These are phyloP conservation scores for Nerophis lumbriciformis DNA, from an alignment of 2,113 vertebrate species.

Conservation along the genomic window DNA sequence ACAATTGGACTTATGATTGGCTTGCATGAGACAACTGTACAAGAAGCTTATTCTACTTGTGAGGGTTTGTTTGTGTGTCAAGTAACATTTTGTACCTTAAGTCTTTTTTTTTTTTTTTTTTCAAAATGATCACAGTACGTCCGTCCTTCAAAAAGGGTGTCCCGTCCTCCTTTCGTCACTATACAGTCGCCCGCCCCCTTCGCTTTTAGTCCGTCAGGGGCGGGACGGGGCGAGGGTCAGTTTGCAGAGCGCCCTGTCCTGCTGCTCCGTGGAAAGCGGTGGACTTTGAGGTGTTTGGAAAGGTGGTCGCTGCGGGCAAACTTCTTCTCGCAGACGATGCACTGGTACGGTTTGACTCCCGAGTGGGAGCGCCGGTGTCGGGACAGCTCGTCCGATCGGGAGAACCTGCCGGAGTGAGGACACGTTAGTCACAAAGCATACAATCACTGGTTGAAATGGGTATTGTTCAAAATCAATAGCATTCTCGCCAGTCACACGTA, in stretches of 20 bases:
- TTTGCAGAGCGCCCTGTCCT: slow-evolving; percentile 83
- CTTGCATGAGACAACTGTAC: slow-evolving; percentile 56
- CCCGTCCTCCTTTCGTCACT: slow-evolving; percentile 25
- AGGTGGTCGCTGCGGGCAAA: slow-evolving; percentile 98
- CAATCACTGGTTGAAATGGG: too few relatives aligned
- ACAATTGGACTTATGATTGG: slow-evolving; percentile 38
- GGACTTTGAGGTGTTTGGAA: slow-evolving; percentile 98
- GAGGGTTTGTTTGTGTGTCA: slow-evolving; percentile 55
- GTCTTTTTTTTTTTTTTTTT: slow-evolving; percentile 29
- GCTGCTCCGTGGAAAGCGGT: slow-evolving; percentile 93
- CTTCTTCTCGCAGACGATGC: slow-evolving; percentile 95
- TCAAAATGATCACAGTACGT: slow-evolving; percentile 83
- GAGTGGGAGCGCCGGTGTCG: slow-evolving; percentile 95
- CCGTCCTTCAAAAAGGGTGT: slow-evolving; percentile 46
- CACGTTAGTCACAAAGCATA: neutral
- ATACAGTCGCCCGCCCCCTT: slow-evolving; percentile 3
- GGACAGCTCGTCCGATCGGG: slow-evolving; percentile 92
- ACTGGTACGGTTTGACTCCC: slow-evolving; percentile 96
- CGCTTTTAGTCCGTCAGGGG: slow-evolving; percentile 34
- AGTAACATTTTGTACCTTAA: slow-evolving; percentile 65
- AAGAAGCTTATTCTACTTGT: slow-evolving; percentile 64
- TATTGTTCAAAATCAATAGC: too few relatives aligned
- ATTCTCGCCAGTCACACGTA: too few relatives aligned
- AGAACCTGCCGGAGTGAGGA: slow-evolving; percentile 77
- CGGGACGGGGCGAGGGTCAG: slow-evolving; percentile 68